Conservation (phyloP, 2,113 vertebrate genomes). For the Platysternon megacephalum region DNA sequence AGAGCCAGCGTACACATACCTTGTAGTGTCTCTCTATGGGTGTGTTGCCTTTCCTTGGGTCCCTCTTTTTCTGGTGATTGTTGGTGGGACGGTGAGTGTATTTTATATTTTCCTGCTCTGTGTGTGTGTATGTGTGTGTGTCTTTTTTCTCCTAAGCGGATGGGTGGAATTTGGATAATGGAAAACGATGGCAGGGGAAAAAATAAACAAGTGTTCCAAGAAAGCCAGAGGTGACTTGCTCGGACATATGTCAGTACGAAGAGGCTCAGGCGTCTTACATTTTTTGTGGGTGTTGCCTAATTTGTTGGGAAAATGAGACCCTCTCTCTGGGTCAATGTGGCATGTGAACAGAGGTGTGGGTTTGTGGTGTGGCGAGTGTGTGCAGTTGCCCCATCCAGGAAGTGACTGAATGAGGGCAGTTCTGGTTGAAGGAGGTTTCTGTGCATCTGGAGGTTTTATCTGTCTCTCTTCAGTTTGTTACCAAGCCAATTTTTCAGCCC, state of each 20-base stretch:
- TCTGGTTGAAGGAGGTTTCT: not conserved
- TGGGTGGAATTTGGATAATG: conserved; percentile 2
- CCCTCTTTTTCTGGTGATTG: not conserved
- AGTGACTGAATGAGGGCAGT: fast-evolving
- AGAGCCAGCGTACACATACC: fast-evolving
- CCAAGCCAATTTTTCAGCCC: not conserved
- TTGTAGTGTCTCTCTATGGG: fast-evolving
- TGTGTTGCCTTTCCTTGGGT: not conserved
- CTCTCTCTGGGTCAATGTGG: not conserved
- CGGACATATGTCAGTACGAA: conserved; percentile 11
- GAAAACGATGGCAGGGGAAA: not conserved
- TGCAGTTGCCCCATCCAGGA: fast-evolving
- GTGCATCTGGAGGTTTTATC: not conserved
- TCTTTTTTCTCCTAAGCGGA: conserved; percentile 6
- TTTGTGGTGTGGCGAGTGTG: fast-evolving
- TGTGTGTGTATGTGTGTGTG: too few relatives aligned
- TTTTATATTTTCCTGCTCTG: not conserved
- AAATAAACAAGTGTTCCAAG: not conserved
- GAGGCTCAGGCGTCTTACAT: not conserved
- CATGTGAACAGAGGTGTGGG: fast-evolving
- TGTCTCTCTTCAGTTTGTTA: not conserved
- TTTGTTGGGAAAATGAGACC: not conserved
- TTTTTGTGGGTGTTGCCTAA: not conserved
- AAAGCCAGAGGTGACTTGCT: not conserved
- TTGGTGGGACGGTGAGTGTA: not conserved